phyloP scores from a whole-genome alignment of 2,113 vertebrate species.

The Myotis lucifugus region DNA sequence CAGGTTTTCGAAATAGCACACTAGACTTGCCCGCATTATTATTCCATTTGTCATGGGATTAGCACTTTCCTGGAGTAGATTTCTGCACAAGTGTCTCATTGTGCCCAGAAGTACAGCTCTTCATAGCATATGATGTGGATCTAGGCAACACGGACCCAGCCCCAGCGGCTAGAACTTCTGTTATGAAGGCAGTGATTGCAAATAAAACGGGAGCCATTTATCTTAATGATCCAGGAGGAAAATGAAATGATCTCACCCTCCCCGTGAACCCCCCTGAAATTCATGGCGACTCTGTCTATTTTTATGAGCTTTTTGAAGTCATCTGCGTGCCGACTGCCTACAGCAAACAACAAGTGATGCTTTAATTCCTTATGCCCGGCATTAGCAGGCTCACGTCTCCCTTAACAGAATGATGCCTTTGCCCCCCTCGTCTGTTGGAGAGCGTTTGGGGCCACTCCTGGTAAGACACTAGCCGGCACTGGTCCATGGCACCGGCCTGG shows the following conservation, averaged over 20 bases:
- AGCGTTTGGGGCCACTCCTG: background rate
- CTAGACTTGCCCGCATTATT: background rate
- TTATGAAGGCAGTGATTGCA: background rate
- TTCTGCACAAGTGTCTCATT: background rate
- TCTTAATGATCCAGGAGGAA: conserved; percentile 32
- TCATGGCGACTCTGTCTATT: background rate
- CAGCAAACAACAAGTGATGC: background rate
- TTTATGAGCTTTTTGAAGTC: conserved; percentile 10
- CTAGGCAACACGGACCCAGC: background rate
- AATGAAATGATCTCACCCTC: background rate
- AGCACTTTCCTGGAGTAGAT: background rate
- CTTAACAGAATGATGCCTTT: background rate
- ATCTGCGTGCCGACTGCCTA: background rate
- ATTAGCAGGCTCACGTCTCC: background rate
- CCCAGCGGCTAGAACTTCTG: background rate
- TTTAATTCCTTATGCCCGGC: background rate
- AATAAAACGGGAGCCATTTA: background rate
- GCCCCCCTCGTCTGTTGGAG: background rate
- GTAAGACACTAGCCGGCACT: background rate
- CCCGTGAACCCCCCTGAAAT: background rate
- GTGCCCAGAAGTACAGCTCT: background rate
- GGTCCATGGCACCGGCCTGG: background rate
- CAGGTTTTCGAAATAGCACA: background rate
- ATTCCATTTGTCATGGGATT: background rate
- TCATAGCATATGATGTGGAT: background rate